Percentiles rank a stretch among this genome's conserved stretches.
These are phyloP conservation scores for Sternarchorhynchus goeldii DNA, from an alignment of 2,797 vertebrate species.

Conservation along the genomic window DNA sequence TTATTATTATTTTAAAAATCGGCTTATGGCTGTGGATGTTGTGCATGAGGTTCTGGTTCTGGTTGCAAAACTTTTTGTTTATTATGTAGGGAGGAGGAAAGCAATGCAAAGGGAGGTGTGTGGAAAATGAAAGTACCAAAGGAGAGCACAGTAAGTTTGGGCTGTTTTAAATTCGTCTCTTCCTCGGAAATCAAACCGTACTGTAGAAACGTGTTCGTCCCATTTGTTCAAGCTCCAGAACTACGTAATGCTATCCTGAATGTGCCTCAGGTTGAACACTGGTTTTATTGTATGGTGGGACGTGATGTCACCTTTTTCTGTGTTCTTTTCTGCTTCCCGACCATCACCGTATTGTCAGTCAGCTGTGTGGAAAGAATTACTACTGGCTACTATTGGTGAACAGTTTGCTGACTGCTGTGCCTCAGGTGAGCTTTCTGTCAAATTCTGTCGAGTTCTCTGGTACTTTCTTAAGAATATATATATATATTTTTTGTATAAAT, in stretches of 20 bases:
- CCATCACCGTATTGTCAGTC: slow-evolving; percentile 67
- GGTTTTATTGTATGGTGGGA: neutral
- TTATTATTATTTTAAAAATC: too few relatives aligned
- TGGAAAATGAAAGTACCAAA: slow-evolving; percentile 99
- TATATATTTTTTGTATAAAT: neutral
- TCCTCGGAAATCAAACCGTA: neutral
- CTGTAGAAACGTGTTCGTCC: neutral
- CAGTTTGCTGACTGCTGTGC: slow-evolving; percentile 92
- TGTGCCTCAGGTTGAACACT: too few relatives aligned
- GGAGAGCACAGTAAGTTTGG: slow-evolving; percentile 84
- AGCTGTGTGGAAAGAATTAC: slow-evolving; percentile 93
- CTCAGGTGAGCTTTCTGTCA: slow-evolving; percentile 76
- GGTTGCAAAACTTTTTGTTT: neutral
- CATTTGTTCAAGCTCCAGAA: neutral
- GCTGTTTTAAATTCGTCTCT: neutral
- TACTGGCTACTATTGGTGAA: slow-evolving; percentile 93
- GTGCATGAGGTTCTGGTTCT: neutral
- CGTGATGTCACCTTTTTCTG: neutral
- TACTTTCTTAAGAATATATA: neutral
- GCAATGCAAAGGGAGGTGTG: slow-evolving; percentile 93
- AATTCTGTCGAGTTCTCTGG: neutral
- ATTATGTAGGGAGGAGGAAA: slow-evolving; percentile 90
- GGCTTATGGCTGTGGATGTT: slow-evolving; percentile 5
- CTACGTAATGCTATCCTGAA: neutral
- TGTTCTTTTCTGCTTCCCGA: neutral